Evolutionary conservation across 2,797 vertebrate species (phyloP).

Genomic region (Sebastes cheni): DNA sequence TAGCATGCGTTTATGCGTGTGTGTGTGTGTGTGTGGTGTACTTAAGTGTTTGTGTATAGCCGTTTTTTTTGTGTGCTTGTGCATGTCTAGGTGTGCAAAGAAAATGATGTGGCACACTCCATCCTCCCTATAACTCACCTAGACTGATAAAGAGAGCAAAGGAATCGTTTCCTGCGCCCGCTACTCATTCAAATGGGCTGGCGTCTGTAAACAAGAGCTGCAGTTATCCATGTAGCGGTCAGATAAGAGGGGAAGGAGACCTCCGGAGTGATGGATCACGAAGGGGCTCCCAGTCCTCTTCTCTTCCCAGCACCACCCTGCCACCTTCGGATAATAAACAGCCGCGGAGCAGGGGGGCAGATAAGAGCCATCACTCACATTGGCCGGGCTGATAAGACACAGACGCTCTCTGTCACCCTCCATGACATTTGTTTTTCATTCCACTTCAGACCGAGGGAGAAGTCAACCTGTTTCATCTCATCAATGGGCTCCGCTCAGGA

Average conservation of each 20-base stretch:
- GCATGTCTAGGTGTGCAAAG: conserved; percentile 41
- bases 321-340: conserved; percentile 86
- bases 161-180: conserved; percentile 74
- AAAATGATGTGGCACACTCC: conserved; percentile 63
- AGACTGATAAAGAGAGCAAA: conserved; percentile 77
- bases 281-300: conserved; percentile 76
- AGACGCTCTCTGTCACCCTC: conserved; percentile 83
- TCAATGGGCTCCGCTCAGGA: conserved; percentile 72
- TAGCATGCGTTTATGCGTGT: conserved; percentile 27
- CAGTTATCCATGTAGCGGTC: conserved; percentile 80
- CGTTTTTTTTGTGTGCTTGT: conserved; percentile 8
- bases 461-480: conserved; percentile 84
- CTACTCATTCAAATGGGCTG: conserved; percentile 78
- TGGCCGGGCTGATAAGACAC: conserved; percentile 83
- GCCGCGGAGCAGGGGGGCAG: conserved; percentile 80
- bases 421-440: conserved; percentile 85
- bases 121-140: conserved; percentile 75
- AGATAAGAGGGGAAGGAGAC: conserved; percentile 81
- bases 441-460: conserved; percentile 79
- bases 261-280: conserved; percentile 82
- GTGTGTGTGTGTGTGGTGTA: conserved; percentile 2
- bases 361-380: conserved; percentile 85
- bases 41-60: conserved; percentile 17
- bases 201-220: conserved; percentile 80
- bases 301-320: conserved; percentile 80